phyloP scores from a whole-genome alignment of 2,797 vertebrate genomes.

The Synaphobranchus kaupii region DNA sequence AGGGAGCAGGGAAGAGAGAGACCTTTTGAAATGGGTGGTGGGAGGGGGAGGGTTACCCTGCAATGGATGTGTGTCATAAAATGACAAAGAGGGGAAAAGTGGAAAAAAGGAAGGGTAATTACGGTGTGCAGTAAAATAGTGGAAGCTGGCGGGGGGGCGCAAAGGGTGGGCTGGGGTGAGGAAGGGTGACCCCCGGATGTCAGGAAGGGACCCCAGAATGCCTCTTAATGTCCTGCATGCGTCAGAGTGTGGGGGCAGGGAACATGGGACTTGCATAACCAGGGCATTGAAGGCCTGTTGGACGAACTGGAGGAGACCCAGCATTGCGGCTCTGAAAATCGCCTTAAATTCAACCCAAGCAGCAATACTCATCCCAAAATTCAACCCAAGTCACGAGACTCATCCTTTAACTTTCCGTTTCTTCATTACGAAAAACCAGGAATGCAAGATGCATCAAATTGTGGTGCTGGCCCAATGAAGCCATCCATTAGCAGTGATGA shows the following conservation, averaged over 20 bases:
- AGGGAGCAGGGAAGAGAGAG: not conserved
- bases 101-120: slow-evolving; percentile 17
- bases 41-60: not conserved
- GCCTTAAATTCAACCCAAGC: not conserved
- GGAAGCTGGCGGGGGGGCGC: not conserved
- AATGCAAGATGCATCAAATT: not conserved
- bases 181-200: not conserved
- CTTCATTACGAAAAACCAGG: not conserved
- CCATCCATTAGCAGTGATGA: no score
- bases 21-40: not conserved
- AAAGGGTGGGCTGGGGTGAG: not conserved
- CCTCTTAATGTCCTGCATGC: not conserved
- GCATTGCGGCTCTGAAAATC: no score
- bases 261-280: no score
- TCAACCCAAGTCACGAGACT: not conserved
- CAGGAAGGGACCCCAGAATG: not conserved
- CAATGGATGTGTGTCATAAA: slow-evolving; percentile 34
- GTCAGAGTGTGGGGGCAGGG: not conserved
- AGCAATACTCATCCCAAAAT: not conserved
- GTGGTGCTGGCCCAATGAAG: not conserved
- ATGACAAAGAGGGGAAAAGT: slow-evolving; percentile 15
- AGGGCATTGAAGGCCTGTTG: no score
- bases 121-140: slow-evolving; percentile 13
- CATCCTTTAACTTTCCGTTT: not conserved
- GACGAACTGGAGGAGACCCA: no score